Base-by-base conservation (phyloP, 2,113 vertebrate genomes). In the Ceuthmochares aereus region DNA sequence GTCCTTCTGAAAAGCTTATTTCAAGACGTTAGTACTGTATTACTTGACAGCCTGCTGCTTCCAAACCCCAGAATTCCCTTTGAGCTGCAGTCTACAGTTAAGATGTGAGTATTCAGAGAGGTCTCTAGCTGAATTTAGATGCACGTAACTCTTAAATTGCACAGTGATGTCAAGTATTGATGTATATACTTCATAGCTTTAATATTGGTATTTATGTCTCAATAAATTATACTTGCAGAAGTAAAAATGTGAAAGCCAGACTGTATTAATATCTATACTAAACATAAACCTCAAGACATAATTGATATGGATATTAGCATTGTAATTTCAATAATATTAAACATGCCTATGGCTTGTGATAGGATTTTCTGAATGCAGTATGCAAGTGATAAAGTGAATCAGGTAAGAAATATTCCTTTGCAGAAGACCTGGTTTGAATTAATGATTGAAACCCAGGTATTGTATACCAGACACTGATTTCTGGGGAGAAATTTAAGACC, bases 131-230 rank as follows among this genome's bases (percentile, higher is more conserved):
- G 91, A 97, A 97, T 96, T 97, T 77, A 80, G 83, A 97, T 76
- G 87, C 68, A 88, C 26, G 52, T 79, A 97, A 93, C 92, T 96
- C 86, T 94, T 96, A 97, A 96, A 97, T 98, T 96, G 93, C 86
- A 83, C 36, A 79, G 70, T 92, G 68, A 92, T 95, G 75, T 96
- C 89, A 97, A 94, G 85, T 95, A 97, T 96, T 96, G 97, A 97
- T 94, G 90, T 97, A 97, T 96, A 88, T 96, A 95, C 89, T 91
- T 94, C 86, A 97, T 96, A 96, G 87, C 79, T 97, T 97, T 97
- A 98, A 97, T 98, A 97, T 96, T 95, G 90, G 85, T 96, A 96
- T 98, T 98, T 98, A 94, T 95, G 58, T 95, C 87, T 96, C 93
- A 97, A 96, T 98, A 97, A 96, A 96, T 97, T 97, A 95, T 94